Evolutionary conservation across 2,113 vertebrate species (phyloP), one percentile per base, ranked within the genome.

Genomic region (Bucco capensis): DNA sequence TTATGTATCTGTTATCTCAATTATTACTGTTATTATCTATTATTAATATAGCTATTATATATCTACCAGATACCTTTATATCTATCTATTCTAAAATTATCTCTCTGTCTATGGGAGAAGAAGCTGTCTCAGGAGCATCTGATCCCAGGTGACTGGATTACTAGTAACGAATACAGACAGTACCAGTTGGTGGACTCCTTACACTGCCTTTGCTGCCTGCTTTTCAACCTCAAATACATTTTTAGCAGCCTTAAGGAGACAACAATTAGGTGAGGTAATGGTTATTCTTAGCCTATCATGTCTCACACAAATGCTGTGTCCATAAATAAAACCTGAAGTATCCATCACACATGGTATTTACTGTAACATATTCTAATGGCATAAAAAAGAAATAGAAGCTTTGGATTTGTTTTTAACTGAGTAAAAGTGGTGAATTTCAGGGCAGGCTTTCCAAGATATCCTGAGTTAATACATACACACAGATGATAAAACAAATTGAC

Each of bases 181-280:
- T 91, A 76, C 82, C 93, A 92, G 91, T 93, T 93, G 89, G 91
- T 86, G 84, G 84, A 93, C 87, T 92, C 81, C 78, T 89, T 33
- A 80, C 84, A 28, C 66, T 0, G 80, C 88, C 79, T 84, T 49
- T 60, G 74, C 81, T 87, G 74, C 89, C 74, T 64, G 58, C 74
- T 93, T 24, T 85, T 75, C 82, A 88, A 37, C 35, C 40, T 86
- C 71, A 95, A 89, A 77, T 19, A 83, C 78, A 64, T 93, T 93
- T 94, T 92, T 89, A 96, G 93, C 89, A 94, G 65, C 84, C 67
- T 93, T 95, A 87, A 93, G 92, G 47, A 86, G 71, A 87, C 84
- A 90, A 92, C 78, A 95, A 85, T 91, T 91, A 94, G 64, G 71
- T 96, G 92, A 96, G 78, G 83, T 89, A 95, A 95, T 87, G 67